Conservation (phyloP, 2,797 vertebrate species). For the Enteromius anoplus region DNA sequence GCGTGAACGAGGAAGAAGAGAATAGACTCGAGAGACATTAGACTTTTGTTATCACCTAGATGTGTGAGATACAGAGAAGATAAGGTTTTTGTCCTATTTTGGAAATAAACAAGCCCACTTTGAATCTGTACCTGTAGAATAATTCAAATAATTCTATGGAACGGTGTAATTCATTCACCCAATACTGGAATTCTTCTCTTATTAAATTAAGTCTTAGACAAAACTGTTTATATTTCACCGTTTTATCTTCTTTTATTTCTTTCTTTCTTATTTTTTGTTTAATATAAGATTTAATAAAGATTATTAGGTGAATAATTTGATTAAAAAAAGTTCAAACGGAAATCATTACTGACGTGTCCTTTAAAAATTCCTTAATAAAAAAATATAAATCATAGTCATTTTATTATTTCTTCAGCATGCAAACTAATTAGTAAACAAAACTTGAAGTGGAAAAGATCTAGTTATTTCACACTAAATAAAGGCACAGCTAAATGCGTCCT, state of each 20-base stretch:
- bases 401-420: neutral
- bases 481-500: neutral
- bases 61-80: neutral
- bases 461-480: neutral
- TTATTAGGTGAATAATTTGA: neutral
- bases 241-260: neutral
- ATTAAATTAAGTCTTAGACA: neutral
- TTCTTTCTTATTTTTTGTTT: neutral
- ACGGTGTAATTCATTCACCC: neutral
- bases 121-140: neutral
- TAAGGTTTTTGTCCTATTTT: neutral
- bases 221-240: neutral
- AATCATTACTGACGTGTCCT: neutral
- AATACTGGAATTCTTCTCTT: neutral
- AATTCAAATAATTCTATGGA: neutral
- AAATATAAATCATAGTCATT: neutral
- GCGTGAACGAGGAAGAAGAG: neutral
- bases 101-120: neutral
- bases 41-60: neutral
- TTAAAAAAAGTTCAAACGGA: neutral
- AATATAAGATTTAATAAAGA: neutral
- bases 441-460: neutral
- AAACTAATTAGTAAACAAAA: neutral
- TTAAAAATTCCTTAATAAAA: neutral
- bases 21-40: neutral